Evolutionary conservation across 2,888 invertebrate species (phyloP).

Genomic region (Congeria kusceri): DNA sequence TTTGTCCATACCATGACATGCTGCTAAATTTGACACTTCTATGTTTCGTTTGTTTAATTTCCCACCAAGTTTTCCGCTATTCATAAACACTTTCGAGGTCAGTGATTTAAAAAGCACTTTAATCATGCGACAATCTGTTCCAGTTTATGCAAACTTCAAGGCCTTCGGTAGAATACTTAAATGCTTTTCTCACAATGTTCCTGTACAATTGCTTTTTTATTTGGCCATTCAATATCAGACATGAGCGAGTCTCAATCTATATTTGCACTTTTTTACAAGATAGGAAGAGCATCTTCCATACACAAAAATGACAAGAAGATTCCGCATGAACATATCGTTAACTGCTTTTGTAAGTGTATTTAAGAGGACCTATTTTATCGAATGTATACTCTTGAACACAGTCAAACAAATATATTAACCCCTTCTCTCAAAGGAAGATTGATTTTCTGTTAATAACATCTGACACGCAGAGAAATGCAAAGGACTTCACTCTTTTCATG

Average conservation of each 20-base stretch:
- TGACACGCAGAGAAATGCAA: background rate
- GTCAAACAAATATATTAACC: background rate
- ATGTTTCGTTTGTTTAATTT: conserved; percentile 4
- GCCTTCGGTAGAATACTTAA: background rate
- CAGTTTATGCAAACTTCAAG: conserved; percentile 10
- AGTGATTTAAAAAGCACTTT: conserved; percentile 1
- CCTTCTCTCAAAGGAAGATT: conserved; percentile 9
- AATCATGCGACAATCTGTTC: background rate
- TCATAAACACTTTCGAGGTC: conserved; percentile 2
- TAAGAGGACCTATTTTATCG: background rate
- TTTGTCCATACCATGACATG: conserved; percentile 17
- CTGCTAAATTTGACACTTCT: conserved; percentile 1
- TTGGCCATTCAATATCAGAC: conserved; percentile 13
- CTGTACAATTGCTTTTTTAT: conserved; percentile 3
- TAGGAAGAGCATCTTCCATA: conserved; percentile 9
- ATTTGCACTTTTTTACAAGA: conserved; percentile 7
- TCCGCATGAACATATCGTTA: conserved; percentile 5
- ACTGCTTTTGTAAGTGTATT: background rate
- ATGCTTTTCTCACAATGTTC: conserved; percentile 11
- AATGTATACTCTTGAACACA: conserved; percentile 9
- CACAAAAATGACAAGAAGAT: conserved; percentile 10
- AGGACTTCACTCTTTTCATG: conserved; percentile 4
- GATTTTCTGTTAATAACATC: conserved; percentile 9
- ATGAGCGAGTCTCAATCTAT: conserved; percentile 10
- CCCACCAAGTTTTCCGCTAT: background rate